Evolutionary conservation across 2,797 vertebrate genomes (phyloP).

Genomic region (Melanotaenia pygmaea): DNA sequence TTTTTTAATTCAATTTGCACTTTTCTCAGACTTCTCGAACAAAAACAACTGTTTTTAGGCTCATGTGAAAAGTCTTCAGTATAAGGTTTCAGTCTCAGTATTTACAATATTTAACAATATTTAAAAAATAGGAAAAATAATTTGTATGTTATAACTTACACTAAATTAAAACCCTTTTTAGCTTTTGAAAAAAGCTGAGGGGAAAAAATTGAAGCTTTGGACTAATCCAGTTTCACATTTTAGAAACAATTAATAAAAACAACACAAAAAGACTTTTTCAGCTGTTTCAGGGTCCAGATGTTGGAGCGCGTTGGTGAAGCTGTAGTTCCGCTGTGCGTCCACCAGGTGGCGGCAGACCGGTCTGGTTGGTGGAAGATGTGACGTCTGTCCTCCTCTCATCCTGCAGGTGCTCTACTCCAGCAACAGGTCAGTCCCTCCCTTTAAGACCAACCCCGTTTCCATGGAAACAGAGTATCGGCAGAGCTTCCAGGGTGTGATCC

Average conservation of each 20-base stretch:
- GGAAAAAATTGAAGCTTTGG: background rate
- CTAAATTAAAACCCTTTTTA: too few relatives aligned
- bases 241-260: too few relatives aligned
- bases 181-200: too few relatives aligned
- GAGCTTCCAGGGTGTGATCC: constrained; percentile 54
- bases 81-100: too few relatives aligned
- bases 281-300: background rate
- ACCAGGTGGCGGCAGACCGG: constrained; percentile 30
- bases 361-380: background rate
- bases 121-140: too few relatives aligned
- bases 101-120: too few relatives aligned
- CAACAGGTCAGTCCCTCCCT: constrained; percentile 45
- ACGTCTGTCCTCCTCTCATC: constrained; percentile 19
- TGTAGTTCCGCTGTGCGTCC: constrained; percentile 28
- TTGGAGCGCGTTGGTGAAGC: too few relatives aligned
- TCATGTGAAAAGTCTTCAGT: too few relatives aligned
- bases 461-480: constrained; percentile 67
- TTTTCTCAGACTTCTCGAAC: too few relatives aligned
- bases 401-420: constrained; percentile 53
- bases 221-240: background rate
- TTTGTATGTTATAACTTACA: too few relatives aligned
- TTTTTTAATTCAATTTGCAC: too few relatives aligned
- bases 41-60: too few relatives aligned
- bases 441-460: constrained; percentile 39
- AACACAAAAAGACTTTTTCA: background rate